Base-by-base conservation (phyloP, 2,888 invertebrate species). In the Lepidonotus clava region DNA sequence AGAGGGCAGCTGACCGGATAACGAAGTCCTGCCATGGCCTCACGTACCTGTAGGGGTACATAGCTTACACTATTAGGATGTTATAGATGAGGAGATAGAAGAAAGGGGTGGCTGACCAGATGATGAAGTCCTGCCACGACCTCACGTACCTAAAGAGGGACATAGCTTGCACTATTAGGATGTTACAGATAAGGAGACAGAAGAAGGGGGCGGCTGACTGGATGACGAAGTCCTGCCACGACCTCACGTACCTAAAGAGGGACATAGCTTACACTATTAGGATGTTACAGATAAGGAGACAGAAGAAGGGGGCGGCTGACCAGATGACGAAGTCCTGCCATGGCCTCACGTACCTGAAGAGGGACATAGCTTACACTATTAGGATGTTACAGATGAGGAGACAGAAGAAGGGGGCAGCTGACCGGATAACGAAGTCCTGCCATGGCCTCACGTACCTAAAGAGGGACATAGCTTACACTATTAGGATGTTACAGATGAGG, bases 201-300 rank as follows among this genome's bases (percentile, higher is more conserved):
- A 24, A 40, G 53, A 86, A 86, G 2, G 86, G 86, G 5, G 67
- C 86, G 0, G 67, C 86, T 6, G 83, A 46, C 34, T 66, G 77
- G 0, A 86, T 24, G 11, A 86, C 34, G 28, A 86, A 71, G 40
- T 86, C 83, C 61, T 83, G 86, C 86, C 83, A 76, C 0, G 83
- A 66, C 1, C 86, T 40, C 40, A 86, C 86, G 24, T 86, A 71
- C 71, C 71, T 71, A 5, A 24, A 18, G 56, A 5, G 56, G 56
- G n/a, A 56, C 46, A 8, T 46, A 46, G n/a, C n/a, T n/a, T n/a
- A n/a, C n/a, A n/a, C n/a, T n/a, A 86, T 86, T 41, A 86, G 84
- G 46, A 83, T n/a, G 51, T 86, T 86, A 66, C 83, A 86, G 86
- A 84, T 66, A n/a, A 86, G 38, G 24, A 86, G 83, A 46, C 6